Base-by-base conservation (phyloP, 2,888 invertebrate genomes). In the Tachina fera region DNA sequence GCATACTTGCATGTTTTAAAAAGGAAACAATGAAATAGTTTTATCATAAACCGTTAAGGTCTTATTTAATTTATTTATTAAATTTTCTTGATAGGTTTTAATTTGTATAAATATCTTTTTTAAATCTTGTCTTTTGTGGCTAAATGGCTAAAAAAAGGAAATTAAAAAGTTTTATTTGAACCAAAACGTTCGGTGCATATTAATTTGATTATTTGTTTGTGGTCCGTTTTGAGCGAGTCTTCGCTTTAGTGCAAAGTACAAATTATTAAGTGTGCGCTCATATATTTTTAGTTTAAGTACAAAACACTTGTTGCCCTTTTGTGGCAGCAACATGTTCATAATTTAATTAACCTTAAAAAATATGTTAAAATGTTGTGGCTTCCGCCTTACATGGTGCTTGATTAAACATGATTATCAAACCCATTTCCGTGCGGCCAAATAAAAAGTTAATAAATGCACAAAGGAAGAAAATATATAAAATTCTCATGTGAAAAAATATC, bases 361-460 rank as follows among this genome's bases (percentile, higher is more conserved):
- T 22, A 61, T 47, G 47, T 65, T 31, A 49, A 65, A 80, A 53
- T 61, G 60, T 45, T 56, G 19, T 51, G 31, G 65, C 39, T 45
- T 67, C 31, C 41, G 53, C 83, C 83, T 41, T 72, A 61, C 71
- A 83, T 31, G 86, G 79, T 75, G 70, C 83, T 53, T 76, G 83
- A 67, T 83, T 83, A 56, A 78, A 84, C 80, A 72, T 84, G 80
- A 76, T 84, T 67, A 43, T 70, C 74, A 68, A 74, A 61, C 78
- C 82, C 79, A 83, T 79, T 83, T 86, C 86, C 86, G 78, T 71
- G 61, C 68, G 31, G 51, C 14, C 60, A 58, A 60, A 60, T 41
- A n/a, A 19, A 19, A 31, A 16, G 13, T 65, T 19, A 75, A 53
- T 47, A 63, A 19, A 47, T 13, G 22, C 49, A 56, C 13, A 9